phyloP scores from a whole-genome alignment of 1,140 invertebrate genomes.

The Drosophila littoralis region DNA sequence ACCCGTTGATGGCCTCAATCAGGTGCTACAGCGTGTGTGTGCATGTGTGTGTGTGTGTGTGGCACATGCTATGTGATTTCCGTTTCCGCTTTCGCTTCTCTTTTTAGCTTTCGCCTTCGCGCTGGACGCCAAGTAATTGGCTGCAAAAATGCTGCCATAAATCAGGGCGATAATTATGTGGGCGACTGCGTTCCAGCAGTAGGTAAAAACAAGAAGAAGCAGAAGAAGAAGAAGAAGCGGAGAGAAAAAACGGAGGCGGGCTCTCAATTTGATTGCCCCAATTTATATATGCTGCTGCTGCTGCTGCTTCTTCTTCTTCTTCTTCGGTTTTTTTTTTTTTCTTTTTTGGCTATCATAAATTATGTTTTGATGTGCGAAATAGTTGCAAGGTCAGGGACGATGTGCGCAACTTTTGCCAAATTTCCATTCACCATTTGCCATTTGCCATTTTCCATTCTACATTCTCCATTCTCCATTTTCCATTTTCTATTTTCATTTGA shows the following conservation, averaged over 20 bases:
- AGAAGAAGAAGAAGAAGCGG: too few relatives aligned
- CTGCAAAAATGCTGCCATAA: slow-evolving; percentile 80
- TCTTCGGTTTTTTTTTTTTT: background rate
- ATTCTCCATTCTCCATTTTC: slow-evolving; percentile 1
- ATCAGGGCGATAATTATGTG: slow-evolving; percentile 81
- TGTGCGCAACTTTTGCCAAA: slow-evolving; percentile 9
- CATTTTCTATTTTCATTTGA: slow-evolving; percentile 1
- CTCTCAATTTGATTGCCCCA: slow-evolving; percentile 4
- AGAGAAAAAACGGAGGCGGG: background rate
- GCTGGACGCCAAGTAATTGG: slow-evolving; percentile 70
- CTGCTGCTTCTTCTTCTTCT: background rate
- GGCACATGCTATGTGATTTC: slow-evolving; percentile 53
- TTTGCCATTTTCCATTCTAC: background rate
- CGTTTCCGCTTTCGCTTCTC: slow-evolving; percentile 38
- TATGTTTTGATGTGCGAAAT: slow-evolving; percentile 78
- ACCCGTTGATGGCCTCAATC: slow-evolving; percentile 27
- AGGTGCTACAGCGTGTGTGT: background rate
- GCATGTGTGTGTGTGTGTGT: slow-evolving; percentile 7
- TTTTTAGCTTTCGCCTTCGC: slow-evolving; percentile 4
- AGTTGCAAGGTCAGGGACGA: slow-evolving; percentile 49
- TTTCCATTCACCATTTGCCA: slow-evolving; percentile 2
- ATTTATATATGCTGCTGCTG: background rate
- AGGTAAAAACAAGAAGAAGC: too few relatives aligned
- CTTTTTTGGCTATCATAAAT: slow-evolving; percentile 56
- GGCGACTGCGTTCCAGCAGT: slow-evolving; percentile 56